phyloP scores from a whole-genome alignment of 1,140 invertebrate species.

The Drosophila truncata region DNA sequence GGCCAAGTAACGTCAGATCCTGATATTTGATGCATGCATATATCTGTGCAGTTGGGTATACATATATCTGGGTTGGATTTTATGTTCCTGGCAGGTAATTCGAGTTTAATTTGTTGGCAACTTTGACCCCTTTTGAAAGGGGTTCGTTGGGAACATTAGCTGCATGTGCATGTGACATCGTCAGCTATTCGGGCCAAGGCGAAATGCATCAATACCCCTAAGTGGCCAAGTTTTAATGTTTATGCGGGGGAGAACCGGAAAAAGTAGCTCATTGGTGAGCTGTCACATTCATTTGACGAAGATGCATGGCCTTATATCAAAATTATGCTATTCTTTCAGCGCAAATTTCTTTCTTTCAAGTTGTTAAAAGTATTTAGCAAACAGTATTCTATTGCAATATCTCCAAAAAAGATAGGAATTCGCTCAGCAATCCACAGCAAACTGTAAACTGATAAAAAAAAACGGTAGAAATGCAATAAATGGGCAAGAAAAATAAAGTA shows the following conservation, averaged over 20 bases:
- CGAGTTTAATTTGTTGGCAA: conserved; percentile 45
- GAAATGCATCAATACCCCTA: conserved; percentile 4
- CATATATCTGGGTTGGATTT: conserved; percentile 1
- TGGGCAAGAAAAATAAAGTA: background rate
- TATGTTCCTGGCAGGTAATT: conserved; percentile 53
- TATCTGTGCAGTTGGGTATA: conserved; percentile 15
- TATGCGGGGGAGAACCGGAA: background rate
- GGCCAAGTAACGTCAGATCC: conserved; percentile 49
- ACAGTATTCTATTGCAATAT: background rate
- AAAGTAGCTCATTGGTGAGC: background rate
- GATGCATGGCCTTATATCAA: no score
- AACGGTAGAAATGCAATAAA: background rate
- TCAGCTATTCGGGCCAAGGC: conserved; percentile 27
- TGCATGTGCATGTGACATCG: conserved; percentile 37
- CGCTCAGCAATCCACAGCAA: background rate
- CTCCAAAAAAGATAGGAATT: background rate
- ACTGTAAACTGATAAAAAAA: background rate
- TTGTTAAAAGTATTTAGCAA: background rate
- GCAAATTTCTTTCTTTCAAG: background rate
- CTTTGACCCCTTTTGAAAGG: conserved; percentile 40
- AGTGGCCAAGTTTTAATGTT: conserved; percentile 2
- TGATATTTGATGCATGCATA: conserved; percentile 55
- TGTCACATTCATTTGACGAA: background rate
- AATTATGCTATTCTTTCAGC: background rate
- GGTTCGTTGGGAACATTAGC: conserved; percentile 7